Evolutionary conservation across 2,797 vertebrate species (phyloP), one percentile per base, ranked within the genome.

Genomic region (Odontamblyopus rebecca): DNA sequence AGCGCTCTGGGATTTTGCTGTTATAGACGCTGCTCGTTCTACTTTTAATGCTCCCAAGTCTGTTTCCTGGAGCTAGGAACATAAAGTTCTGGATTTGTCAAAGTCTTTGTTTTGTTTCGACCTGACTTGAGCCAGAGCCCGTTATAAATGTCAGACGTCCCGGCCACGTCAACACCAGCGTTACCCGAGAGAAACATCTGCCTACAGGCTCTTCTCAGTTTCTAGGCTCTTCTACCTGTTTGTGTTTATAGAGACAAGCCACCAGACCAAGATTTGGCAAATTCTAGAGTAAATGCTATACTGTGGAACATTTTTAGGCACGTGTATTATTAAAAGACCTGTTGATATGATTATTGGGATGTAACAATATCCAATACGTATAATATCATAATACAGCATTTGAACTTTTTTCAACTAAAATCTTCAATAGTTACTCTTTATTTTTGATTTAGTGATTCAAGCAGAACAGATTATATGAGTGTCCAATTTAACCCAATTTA

Each of bases 21-120:
- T 63, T 63, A 38, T n/a, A 63, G 35, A 41, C 35, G 32, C 61
- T 63, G 61, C 3, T n/a, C 13, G 35, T 41, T 38, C 61, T n/a
- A 11, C 61, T 63, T 4, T 35, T 41, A 63, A 63, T 41, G 23
- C 61, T 38, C 18, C n/a, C 7, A 19, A 38, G 5, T 61, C 60
- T 61, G 4, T 61, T 63, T 63, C 61, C 61, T 41, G 61, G 29
- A 62, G 32, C 32, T 41, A 63, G 18, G 61, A 63, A 63, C 61
- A 41, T 18, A 11, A 41, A 38, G 61, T 63, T 4, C 61, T 13
- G 32, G 61, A 63, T 63, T 63, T 38, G 61, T 63, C 57, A 30
- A 29, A 29, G 57, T 59, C 57, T 59, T 59, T 59, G 57, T 59
- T 59, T 59, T 59, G 53, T 59, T 59, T 13, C 15, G 26, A 59